A percentile compares a stretch with the other conserved stretches of the same genome.
Evolutionary conservation across 2,113 vertebrate genomes (phyloP).

Genomic region (Dipodomys merriami): DNA sequence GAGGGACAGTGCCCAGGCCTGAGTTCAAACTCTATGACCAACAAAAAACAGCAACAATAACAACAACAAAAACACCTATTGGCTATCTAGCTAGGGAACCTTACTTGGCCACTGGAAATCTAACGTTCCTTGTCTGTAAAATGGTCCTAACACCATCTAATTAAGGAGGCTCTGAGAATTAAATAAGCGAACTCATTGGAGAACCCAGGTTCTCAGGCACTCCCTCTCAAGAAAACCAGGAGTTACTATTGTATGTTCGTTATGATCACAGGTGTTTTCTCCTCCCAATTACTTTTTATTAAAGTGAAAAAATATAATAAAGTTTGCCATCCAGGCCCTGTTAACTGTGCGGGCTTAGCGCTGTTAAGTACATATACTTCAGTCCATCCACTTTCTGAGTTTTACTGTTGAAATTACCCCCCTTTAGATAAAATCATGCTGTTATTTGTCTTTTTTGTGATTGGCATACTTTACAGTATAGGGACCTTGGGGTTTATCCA

Average conservation of each 20-base stretch:
- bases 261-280: background rate
- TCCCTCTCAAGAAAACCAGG: background rate
- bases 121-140: conserved; percentile 41
- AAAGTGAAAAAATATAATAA: background rate
- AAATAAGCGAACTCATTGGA: background rate
- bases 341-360: too few species aligned
- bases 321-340: background rate
- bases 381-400: background rate
- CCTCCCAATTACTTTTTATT: background rate
- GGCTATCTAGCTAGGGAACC: background rate
- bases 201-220: background rate
- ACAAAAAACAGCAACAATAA: too few species aligned
- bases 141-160: background rate
- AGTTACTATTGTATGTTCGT: background rate
- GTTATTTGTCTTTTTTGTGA: background rate
- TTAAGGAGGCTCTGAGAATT: conserved; percentile 15
- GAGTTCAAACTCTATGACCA: too few species aligned
- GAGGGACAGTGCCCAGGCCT: too few species aligned
- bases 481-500: background rate
- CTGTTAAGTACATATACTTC: background rate
- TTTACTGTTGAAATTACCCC: background rate
- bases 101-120: background rate
- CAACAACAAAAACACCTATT: background rate
- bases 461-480: background rate
- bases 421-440: background rate